Conservation (phyloP, 2,888 invertebrate species). For the Drosophila anceps region DNA sequence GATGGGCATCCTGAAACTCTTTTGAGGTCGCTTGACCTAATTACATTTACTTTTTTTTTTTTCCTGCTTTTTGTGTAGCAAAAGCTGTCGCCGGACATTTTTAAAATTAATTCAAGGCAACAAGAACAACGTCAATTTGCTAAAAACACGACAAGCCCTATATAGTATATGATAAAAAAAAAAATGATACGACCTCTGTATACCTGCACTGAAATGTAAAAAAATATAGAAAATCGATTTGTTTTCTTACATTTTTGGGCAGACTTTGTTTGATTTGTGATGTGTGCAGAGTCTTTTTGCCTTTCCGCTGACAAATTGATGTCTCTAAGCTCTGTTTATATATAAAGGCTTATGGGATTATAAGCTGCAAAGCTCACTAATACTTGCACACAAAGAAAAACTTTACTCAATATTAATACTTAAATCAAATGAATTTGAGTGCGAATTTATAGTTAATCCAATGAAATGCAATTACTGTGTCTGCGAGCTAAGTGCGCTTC, state of each 20-base stretch:
- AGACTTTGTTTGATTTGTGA: not conserved
- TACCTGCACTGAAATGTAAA: not conserved
- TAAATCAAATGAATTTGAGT: no score
- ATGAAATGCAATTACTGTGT: no score
- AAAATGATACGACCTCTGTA: not conserved
- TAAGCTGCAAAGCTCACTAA: no score
- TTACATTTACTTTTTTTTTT: slow-evolving; percentile 35
- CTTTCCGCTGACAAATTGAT: no score
- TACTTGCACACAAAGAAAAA: no score
- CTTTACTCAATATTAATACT: no score
- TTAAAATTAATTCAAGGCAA: slow-evolving; percentile 24
- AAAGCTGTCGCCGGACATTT: not conserved
- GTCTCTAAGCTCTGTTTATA: no score
- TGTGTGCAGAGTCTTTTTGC: no score
- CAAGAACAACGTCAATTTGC: slow-evolving; percentile 21
- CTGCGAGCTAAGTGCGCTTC: no score
- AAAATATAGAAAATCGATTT: not conserved
- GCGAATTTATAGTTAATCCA: no score
- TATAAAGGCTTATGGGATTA: no score
- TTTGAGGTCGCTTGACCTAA: slow-evolving; percentile 22
- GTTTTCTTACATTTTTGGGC: not conserved
- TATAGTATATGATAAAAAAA: no score
- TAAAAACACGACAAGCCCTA: not conserved
- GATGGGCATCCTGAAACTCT: not conserved
- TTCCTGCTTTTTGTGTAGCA: slow-evolving; percentile 38